Percentiles rank a stretch among this genome's conserved stretches.
Evolutionary conservation across 2,113 vertebrate species (phyloP).

Genomic region (Elephantulus edwardii): DNA sequence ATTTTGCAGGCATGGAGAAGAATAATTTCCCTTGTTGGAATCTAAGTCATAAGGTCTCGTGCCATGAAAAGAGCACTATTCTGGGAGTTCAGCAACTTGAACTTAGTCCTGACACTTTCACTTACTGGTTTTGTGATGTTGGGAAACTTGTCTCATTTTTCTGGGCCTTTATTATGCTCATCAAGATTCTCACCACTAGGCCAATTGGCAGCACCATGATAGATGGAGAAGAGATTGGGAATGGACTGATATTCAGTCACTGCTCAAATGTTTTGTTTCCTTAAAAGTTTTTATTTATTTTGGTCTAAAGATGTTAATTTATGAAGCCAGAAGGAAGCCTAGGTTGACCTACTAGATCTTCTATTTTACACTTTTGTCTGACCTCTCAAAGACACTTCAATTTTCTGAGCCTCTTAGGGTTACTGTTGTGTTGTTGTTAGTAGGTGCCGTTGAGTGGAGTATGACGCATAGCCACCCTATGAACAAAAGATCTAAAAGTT

Average conservation of each 20-base stretch:
- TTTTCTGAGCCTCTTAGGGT: background rate
- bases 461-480: too few species aligned
- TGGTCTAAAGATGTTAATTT: background rate
- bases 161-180: background rate
- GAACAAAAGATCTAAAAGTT: too few species aligned
- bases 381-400: background rate
- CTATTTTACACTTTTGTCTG: background rate
- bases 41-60: background rate
- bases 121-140: background rate
- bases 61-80: background rate
- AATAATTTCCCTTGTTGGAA: background rate
- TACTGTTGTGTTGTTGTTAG: background rate
- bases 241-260: background rate
- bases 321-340: background rate
- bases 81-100: background rate
- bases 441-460: too few species aligned
- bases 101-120: background rate
- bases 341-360: background rate
- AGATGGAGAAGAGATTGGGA: too few species aligned
- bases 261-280: background rate
- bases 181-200: too few species aligned
- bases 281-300: background rate
- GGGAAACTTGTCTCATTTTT: background rate
- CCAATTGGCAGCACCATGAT: too few species aligned
- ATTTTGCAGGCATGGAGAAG: background rate